Evolutionary conservation across 2,113 vertebrate species (phyloP).

Genomic region (Lamprologus lemairii): DNA sequence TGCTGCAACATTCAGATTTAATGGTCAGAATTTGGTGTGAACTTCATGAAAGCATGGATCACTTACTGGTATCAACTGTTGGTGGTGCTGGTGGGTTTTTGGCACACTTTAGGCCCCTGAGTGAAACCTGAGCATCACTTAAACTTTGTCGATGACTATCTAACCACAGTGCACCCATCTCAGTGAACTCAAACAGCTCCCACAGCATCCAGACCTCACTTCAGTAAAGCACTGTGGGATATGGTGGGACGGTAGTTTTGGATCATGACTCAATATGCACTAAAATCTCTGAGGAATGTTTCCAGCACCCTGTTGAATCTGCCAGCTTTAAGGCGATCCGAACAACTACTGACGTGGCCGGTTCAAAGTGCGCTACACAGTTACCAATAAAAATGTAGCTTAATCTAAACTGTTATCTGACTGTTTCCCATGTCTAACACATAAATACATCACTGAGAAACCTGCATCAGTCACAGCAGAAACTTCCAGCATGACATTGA

Average conservation of each 20-base stretch:
- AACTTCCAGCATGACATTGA: background rate
- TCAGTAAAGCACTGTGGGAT: background rate
- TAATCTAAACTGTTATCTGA: background rate
- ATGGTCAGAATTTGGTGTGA: background rate
- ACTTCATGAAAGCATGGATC: background rate
- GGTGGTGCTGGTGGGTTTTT: background rate
- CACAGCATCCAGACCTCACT: background rate
- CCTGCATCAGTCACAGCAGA: background rate
- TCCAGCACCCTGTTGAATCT: background rate
- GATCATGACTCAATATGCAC: background rate
- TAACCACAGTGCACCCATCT: background rate
- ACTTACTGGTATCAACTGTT: rapidly evolving
- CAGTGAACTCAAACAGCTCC: background rate
- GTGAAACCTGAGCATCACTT: background rate
- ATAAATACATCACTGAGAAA: background rate
- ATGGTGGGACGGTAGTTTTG: background rate
- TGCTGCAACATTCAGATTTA: background rate
- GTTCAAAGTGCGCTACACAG: rapidly evolving
- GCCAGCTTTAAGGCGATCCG: background rate
- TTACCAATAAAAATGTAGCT: rapidly evolving
- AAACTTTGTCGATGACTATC: background rate
- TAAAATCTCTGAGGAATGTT: background rate
- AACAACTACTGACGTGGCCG: background rate
- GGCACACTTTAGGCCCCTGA: background rate
- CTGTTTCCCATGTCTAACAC: rapidly evolving